Percentiles rank a stretch among this genome's conserved stretches.
Evolutionary conservation across 2,888 invertebrate species (phyloP).

Genomic region (Geophilus truncorum): DNA sequence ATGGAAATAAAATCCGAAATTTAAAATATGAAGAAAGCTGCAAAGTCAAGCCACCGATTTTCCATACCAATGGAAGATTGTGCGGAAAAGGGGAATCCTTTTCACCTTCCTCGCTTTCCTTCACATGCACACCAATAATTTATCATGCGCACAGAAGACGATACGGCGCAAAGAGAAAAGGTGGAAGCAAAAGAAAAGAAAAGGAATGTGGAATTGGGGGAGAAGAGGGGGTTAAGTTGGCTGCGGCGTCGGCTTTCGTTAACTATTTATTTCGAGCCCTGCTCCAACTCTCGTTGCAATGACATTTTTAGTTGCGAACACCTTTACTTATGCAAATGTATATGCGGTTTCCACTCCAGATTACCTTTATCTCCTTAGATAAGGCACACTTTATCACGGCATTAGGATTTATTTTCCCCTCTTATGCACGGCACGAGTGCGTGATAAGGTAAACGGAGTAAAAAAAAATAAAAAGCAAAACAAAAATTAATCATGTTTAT

Average conservation of each 20-base stretch:
- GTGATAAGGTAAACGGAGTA: too few relatives aligned
- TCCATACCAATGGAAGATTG: neutral
- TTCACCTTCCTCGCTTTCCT: neutral
- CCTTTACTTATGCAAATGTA: neutral
- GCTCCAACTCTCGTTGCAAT: neutral
- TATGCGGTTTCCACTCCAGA: neutral
- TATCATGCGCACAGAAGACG: neutral
- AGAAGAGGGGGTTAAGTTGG: neutral
- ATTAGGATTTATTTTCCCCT: neutral
- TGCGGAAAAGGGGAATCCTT: neutral
- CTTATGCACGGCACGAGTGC: neutral
- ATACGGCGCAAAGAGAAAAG: neutral
- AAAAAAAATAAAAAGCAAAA: neutral
- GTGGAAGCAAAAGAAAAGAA: neutral
- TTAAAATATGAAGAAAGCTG: neutral
- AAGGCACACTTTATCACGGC: neutral
- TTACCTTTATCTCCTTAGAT: neutral
- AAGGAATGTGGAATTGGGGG: too few relatives aligned
- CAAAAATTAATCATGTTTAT: neutral
- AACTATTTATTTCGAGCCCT: neutral
- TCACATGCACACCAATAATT: neutral
- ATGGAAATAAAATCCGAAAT: neutral
- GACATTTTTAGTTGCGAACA: neutral
- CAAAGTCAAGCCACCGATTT: neutral
- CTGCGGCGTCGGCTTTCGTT: neutral